Evolutionary conservation across 1,140 invertebrate genomes (phyloP), one percentile per base, ranked within the genome.

Genomic region (Drosophila carrolli): DNA sequence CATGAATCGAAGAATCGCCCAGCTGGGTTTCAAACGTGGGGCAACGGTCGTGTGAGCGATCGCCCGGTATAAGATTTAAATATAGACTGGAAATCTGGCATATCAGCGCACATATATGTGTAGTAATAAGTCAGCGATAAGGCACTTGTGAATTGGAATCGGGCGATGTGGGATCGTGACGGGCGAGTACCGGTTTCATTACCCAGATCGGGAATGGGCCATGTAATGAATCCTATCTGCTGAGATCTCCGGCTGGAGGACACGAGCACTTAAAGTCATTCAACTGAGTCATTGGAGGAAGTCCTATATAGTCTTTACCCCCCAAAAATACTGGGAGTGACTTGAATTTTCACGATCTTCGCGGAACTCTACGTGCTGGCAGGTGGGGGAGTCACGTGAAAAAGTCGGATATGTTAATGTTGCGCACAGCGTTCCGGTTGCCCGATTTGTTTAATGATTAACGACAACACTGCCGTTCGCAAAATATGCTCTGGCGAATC

Each of bases 341-440:
- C 71, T 71, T 41, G 58, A 77, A 84, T 84, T 63, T 65, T 44
- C 44, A 76, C 13, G 48, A 66, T 80, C 44, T 76, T 58, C 58
- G 41, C 61, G 74, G 60, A 85, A 79, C 58, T 57, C 35, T 23
- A 78, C 48, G 44, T 48, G 53, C 16, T 63, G 35, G 47, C 46
- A 53, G 58, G 23, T 48, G 56, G 47, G 38, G 67, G 50, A 75
- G 58, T 54, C 43, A 76, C 62, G 63, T 60, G 56, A 74, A 56
- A 62, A 62, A 65, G n/a, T 75, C 70, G 50, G 67, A 86, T 86
- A 88, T 88, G 79, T 82, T 72, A 78, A 88, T 82, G 88, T 44
- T 83, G 71, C 79, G 83, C 70, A 68, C 50, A 44, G 44, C 71
- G 82, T 88, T 86, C 82, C 82, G 82, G 78, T 86, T 86, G 62